Percentiles rank a stretch among this genome's conserved stretches.
These are phyloP conservation scores for Neolamprologus tretocephalus DNA, from an alignment of 2,113 vertebrate species.

Conservation along the genomic window DNA sequence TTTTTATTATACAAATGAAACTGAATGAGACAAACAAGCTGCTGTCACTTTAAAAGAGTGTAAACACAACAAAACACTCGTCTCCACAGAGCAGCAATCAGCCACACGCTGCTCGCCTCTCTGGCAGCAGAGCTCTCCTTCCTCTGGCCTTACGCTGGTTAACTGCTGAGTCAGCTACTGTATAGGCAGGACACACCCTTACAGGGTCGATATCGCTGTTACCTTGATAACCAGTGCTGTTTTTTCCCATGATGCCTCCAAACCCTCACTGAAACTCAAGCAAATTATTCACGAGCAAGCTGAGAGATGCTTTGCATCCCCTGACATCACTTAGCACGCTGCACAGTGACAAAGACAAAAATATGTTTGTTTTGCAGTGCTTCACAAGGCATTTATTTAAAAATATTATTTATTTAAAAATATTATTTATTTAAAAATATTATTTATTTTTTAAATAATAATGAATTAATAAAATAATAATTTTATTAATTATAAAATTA, in stretches of 20 bases:
- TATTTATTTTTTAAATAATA: neutral
- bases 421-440: neutral
- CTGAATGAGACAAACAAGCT: neutral
- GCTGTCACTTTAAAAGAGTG: neutral
- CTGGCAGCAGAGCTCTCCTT: neutral
- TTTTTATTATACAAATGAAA: neutral
- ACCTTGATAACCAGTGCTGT: neutral
- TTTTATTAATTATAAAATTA: no score
- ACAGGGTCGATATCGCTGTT: neutral
- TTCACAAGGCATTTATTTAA: neutral
- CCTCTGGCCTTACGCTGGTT: neutral
- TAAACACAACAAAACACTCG: neutral
- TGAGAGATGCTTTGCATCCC: neutral
- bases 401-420: neutral
- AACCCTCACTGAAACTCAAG: neutral
- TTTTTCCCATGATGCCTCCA: neutral
- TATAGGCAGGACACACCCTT: neutral
- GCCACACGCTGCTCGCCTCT: neutral
- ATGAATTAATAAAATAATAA: no score
- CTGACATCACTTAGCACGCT: neutral
- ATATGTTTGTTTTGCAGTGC: neutral
- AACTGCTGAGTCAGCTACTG: neutral
- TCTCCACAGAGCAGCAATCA: neutral
- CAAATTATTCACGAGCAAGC: neutral
- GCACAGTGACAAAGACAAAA: neutral